Conservation (phyloP, 2,797 vertebrate genomes). For the Cygnus olor region DNA sequence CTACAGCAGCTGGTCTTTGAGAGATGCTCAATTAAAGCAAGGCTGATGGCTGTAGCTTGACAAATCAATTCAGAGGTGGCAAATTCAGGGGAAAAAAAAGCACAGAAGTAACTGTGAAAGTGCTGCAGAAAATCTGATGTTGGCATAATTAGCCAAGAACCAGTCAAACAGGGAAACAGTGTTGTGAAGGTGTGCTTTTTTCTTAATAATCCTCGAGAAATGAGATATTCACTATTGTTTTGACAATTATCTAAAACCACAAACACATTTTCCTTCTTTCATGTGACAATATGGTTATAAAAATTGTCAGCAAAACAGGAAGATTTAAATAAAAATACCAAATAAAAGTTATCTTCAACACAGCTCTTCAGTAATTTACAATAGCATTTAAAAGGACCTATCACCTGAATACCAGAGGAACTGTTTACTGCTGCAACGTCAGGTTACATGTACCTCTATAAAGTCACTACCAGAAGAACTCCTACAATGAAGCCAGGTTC, state of each 20-base stretch:
- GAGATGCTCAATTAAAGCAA: neutral
- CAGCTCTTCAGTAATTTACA: neutral
- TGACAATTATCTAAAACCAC: neutral
- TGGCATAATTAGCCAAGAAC: neutral
- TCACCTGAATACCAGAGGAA: neutral
- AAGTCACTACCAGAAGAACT: neutral
- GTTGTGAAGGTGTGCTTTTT: neutral
- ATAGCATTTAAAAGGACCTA: neutral
- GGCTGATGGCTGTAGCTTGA: slow-evolving; percentile 25
- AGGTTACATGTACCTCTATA: neutral
- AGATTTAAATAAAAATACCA: neutral
- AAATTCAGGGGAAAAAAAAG: neutral
- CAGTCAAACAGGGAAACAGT: neutral
- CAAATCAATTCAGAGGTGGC: slow-evolving; percentile 47
- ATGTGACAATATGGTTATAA: neutral
- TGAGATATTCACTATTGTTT: neutral
- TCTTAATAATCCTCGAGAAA: neutral
- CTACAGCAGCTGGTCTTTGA: slow-evolving; percentile 40
- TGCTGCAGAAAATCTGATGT: neutral
- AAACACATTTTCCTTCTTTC: neutral
- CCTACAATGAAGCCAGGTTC: neutral
- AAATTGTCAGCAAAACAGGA: neutral
- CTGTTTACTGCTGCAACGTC: neutral
- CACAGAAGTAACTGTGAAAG: neutral
- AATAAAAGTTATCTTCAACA: neutral